Evolutionary conservation across 2,888 invertebrate genomes (phyloP), one percentile per base, ranked within the genome.

Genomic region (Cheilosia vulpina): DNA sequence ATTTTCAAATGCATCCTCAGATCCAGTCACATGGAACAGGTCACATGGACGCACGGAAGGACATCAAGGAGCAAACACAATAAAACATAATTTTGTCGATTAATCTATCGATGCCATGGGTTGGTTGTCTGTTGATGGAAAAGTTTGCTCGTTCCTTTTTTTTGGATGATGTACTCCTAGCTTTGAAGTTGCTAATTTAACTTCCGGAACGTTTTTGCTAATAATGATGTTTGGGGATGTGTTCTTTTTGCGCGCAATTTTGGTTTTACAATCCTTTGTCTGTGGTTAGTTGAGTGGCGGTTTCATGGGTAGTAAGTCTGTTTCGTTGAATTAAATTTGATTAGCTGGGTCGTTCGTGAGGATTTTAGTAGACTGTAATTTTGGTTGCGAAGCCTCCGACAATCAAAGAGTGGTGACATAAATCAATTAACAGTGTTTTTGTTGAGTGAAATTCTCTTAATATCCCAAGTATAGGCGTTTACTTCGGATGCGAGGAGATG

Each of bases 61-160:
- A 57, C 81, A 72, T 77, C 76, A 76, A 73, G 68, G 53, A 72
- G 68, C 63, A 76, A 85, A 85, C 81, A 81, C 58, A 85, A 81
- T 85, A 81, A 81, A 85, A 85, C 76, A 81, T 85, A 77, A 81
- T 85, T 85, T 81, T 52, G 38, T 85, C 58, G 71, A 85, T 85
- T 81, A 81, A 81, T 85, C 81, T 81, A 68, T 81, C 77, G 66
- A 75, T 43, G 47, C 77, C 62, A 71, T 43, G 47, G 43, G 19
- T n/a, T 55, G 34, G 21, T 47, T 72, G 52, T 73, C 17, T 69
- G 31, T 11, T 17, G 31, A 38, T 52, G 45, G 52, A 77, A 53
- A 38, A 53, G 45, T 38, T 45, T 53, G 45, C 15, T 19, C 53
- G 57, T 34, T 60, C 38, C 15, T 55, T 65, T 69, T 41, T 19